A percentile compares a stretch with the other conserved stretches of the same genome.
phyloP scores from a whole-genome alignment of 2,113 vertebrate species.

The Larimichthys polyactis region DNA sequence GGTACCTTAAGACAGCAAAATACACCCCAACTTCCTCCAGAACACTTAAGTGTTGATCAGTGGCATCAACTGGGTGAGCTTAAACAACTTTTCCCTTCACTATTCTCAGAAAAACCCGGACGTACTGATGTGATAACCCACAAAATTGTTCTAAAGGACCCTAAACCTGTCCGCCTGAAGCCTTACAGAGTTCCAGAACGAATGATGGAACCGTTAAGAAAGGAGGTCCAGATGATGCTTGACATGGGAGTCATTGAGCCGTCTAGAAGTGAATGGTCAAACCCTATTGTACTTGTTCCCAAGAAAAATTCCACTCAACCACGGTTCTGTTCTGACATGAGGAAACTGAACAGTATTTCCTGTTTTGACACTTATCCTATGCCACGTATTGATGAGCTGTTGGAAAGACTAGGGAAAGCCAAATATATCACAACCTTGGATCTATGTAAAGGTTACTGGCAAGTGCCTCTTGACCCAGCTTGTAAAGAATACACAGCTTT shows the following conservation, averaged over 20 bases:
- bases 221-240: neutral
- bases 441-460: neutral
- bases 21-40: neutral
- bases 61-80: neutral
- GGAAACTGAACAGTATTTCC: neutral
- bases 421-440: no score
- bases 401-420: no score
- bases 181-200: neutral
- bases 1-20: neutral
- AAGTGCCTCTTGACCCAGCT: neutral
- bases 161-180: neutral
- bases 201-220: neutral
- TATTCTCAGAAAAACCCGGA: neutral
- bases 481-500: neutral
- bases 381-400: no score
- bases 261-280: neutral
- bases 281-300: neutral
- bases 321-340: neutral
- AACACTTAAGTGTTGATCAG: neutral
- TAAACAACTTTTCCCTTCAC: neutral
- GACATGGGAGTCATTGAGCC: neutral
- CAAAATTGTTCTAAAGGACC: no score
- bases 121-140: conserved; percentile 1
- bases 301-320: neutral
- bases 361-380: no score